These are phyloP conservation scores for Plecturocebus donacophilus DNA, from an alignment of 2,113 vertebrate genomes.

Conservation along the genomic window DNA sequence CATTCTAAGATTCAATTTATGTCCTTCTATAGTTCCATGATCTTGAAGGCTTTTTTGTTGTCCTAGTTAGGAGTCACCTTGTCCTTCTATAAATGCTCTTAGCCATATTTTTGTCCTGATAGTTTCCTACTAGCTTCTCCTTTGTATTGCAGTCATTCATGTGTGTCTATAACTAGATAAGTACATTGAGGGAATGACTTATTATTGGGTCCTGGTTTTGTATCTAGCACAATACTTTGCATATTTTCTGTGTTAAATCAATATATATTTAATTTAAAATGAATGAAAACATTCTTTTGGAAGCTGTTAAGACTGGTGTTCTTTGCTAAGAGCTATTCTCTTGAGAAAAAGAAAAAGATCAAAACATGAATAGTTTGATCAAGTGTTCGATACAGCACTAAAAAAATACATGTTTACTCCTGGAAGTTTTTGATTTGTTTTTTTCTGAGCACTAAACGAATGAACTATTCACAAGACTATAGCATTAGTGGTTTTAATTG, in stretches of 20 bases:
- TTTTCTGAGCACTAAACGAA: not conserved
- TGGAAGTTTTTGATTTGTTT: slow-evolving; percentile 49
- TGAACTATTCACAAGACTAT: slow-evolving; percentile 50
- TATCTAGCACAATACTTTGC: not conserved
- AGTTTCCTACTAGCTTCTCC: not conserved
- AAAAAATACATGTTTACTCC: slow-evolving; percentile 1
- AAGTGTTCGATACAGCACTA: not conserved
- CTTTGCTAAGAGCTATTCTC: not conserved
- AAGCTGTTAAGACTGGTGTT: not conserved
- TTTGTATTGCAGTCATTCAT: not conserved
- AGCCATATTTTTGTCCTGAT: not conserved
- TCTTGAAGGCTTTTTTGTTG: not conserved
- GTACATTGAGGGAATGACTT: not conserved
- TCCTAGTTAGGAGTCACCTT: not conserved
- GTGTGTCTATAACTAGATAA: not conserved
- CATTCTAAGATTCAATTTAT: not conserved
- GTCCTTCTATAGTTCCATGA: not conserved
- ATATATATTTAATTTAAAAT: not conserved
- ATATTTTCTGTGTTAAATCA: not conserved
- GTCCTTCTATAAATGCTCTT: not conserved
- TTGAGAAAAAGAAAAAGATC: not conserved
- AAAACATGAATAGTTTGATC: not conserved
- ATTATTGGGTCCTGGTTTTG: not conserved
- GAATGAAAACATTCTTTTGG: not conserved
- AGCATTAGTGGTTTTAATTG: slow-evolving; percentile 67